Conservation (phyloP, 2,888 invertebrate species). For the Trichogramma evanescens region DNA sequence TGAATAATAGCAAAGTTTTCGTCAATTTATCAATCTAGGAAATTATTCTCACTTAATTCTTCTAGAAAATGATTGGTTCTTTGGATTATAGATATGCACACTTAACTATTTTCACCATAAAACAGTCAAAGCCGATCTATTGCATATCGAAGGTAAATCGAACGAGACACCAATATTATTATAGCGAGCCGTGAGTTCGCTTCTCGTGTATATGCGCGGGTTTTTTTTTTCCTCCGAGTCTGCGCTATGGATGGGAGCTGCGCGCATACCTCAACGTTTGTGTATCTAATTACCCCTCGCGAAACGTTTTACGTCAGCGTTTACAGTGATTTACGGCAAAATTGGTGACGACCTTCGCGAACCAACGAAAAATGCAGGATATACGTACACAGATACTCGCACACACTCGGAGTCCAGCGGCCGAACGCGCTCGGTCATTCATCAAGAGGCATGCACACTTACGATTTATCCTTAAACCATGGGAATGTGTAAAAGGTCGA, state of each 20-base stretch:
- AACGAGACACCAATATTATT: conserved; percentile 22
- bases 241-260: too few species aligned
- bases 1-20: too few species aligned
- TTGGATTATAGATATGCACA: too few species aligned
- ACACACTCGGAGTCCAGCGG: too few species aligned
- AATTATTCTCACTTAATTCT: too few species aligned
- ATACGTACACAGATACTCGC: conserved; percentile 16
- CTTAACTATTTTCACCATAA: too few species aligned
- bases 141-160: conserved; percentile 6
- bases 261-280: conserved; percentile 9
- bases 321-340: conserved; percentile 46
- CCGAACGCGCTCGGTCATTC: conserved; percentile 39
- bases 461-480: neutral
- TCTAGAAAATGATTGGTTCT: too few species aligned
- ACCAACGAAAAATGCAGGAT: conserved; percentile 15
- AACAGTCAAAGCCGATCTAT: too few species aligned
- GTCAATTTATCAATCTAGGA: too few species aligned
- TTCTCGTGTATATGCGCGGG: too few species aligned
- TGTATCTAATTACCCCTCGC: conserved; percentile 43
- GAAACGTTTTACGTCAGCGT: conserved; percentile 45
- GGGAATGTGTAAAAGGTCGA: conserved; percentile 27
- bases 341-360: conserved; percentile 44
- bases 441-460: conserved; percentile 31
- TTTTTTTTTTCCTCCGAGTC: too few species aligned
- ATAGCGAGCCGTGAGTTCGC: neutral